Conservation (phyloP, 1,140 invertebrate genomes). For the Phenacoccus solenopsis region DNA sequence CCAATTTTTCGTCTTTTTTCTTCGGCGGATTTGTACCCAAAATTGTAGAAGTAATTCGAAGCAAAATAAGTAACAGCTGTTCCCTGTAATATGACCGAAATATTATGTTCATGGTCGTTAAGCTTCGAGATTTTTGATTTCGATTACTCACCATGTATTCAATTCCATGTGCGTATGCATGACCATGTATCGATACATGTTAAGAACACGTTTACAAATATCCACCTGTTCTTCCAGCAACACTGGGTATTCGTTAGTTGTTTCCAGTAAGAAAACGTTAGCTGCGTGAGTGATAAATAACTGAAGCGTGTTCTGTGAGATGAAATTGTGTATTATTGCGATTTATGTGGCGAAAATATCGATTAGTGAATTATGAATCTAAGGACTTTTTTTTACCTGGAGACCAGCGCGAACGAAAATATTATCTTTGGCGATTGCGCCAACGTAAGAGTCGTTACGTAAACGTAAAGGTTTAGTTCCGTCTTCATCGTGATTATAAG, state of each 20-base stretch:
- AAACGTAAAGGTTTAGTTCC: slow-evolving; percentile 30
- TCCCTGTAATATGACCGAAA: slow-evolving; percentile 45
- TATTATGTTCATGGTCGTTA: background rate
- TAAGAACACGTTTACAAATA: slow-evolving; percentile 88
- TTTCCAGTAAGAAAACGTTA: slow-evolving; percentile 78
- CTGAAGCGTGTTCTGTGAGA: slow-evolving; percentile 69
- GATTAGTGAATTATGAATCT: background rate
- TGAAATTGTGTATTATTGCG: background rate
- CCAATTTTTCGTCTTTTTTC: slow-evolving; percentile 62
- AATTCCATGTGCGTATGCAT: slow-evolving; percentile 91
- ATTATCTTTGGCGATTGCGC: slow-evolving; percentile 64
- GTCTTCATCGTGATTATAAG: background rate
- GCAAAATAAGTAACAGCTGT: slow-evolving; percentile 68
- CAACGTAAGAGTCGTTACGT: slow-evolving; percentile 69
- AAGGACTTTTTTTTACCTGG: slow-evolving; percentile 37
- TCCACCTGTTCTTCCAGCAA: slow-evolving; percentile 84
- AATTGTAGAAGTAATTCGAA: slow-evolving; percentile 86
- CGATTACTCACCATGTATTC: slow-evolving; percentile 62
- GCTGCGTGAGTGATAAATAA: slow-evolving; percentile 91
- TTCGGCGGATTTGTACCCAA: slow-evolving; percentile 60
- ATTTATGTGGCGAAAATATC: background rate
- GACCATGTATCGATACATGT: slow-evolving; percentile 93
- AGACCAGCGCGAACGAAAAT: slow-evolving; percentile 61
- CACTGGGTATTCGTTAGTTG: slow-evolving; percentile 38
- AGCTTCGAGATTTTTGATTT: too few relatives aligned